A percentile compares a stretch with the other conserved stretches of the same genome.
Conservation (phyloP, 2,888 invertebrate species). For the Chymomyza fuscimana region DNA sequence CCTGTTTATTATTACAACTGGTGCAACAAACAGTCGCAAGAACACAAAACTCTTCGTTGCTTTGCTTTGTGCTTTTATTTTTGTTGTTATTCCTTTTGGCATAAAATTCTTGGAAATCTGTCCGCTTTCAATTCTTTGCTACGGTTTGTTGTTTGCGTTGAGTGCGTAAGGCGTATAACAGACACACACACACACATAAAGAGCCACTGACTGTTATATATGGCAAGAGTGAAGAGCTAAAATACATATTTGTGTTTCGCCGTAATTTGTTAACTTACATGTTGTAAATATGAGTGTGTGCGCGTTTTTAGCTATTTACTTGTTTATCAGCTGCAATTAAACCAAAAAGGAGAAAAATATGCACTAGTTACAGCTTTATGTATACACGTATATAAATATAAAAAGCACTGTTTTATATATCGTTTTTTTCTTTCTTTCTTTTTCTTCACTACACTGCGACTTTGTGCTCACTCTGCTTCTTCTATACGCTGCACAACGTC, state of each 20-base stretch:
- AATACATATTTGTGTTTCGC: slow-evolving; percentile 39
- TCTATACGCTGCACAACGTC: slow-evolving; percentile 48
- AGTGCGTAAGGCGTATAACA: slow-evolving; percentile 53
- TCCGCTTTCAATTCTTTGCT: slow-evolving; percentile 44
- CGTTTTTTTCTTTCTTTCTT: slow-evolving; percentile 20
- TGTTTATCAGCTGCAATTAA: slow-evolving; percentile 45
- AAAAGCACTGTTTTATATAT: slow-evolving; percentile 28
- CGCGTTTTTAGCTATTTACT: slow-evolving; percentile 22
- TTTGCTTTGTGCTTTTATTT: slow-evolving; percentile 1
- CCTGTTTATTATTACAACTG: slow-evolving; percentile 38
- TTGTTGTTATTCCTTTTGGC: not conserved
- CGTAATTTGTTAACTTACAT: slow-evolving; percentile 40
- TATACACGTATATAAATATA: slow-evolving; percentile 28
- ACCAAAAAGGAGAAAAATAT: slow-evolving; percentile 36
- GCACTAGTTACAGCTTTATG: slow-evolving; percentile 32
- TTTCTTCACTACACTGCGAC: not conserved
- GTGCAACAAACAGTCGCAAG: not conserved
- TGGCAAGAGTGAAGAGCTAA: not conserved
- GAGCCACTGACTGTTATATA: not conserved
- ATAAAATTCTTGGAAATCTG: slow-evolving; percentile 53
- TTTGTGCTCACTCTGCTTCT: slow-evolving; percentile 33
- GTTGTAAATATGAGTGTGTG: slow-evolving; percentile 15
- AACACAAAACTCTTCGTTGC: not conserved
- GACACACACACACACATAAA: not conserved
- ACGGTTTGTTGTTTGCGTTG: slow-evolving; percentile 31